These are phyloP conservation scores for Paracentrotus lividus DNA, from an alignment of 53 echinoderm and acorn worm species.

Conservation along the genomic window DNA sequence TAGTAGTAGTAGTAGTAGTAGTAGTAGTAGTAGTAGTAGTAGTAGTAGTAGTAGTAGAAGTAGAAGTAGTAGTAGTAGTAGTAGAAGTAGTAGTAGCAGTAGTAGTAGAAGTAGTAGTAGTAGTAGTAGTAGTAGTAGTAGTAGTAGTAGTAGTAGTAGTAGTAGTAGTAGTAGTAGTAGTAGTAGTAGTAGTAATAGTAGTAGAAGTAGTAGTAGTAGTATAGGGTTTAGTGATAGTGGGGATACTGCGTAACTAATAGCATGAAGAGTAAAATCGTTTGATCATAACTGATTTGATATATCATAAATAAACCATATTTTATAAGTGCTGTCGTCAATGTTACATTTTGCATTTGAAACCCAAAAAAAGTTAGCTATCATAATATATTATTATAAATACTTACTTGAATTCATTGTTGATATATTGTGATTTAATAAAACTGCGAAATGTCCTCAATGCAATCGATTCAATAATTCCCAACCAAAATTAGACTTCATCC, in stretches of 20 bases:
- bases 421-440: too few species aligned
- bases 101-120: slow-evolving; percentile 10
- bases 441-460: too few species aligned
- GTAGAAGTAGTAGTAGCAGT: background rate
- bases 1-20: slow-evolving; percentile 35
- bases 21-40: background rate
- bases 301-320: too few species aligned
- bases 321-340: too few species aligned
- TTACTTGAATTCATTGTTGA: background rate
- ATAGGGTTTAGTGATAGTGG: background rate
- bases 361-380: too few species aligned
- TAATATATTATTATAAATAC: background rate
- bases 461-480: too few species aligned
- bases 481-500: too few species aligned
- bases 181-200: background rate
- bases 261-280: too few species aligned
- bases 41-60: background rate
- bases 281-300: too few species aligned
- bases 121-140: slow-evolving; percentile 16
- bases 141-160: background rate
- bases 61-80: background rate
- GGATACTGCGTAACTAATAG: too few species aligned
- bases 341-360: too few species aligned
- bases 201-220: background rate
- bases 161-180: slow-evolving; percentile 10